Evolutionary conservation across 1,140 invertebrate species (phyloP).

Genomic region (Eumeta japonica): DNA sequence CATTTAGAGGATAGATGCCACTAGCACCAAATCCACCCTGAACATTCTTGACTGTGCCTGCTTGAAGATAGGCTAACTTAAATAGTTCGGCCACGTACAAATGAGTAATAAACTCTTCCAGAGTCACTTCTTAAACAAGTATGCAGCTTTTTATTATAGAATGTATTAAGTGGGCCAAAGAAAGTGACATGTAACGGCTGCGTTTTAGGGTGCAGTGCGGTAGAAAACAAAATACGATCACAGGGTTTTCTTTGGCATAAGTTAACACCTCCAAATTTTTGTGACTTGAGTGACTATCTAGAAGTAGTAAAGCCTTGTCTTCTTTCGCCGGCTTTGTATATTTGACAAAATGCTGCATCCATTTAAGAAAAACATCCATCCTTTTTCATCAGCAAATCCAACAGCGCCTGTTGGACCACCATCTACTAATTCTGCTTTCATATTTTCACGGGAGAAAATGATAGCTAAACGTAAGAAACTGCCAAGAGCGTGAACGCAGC

Average conservation of each 20-base stretch:
- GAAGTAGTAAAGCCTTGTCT: constrained; percentile 20
- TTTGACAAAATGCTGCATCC: constrained; percentile 26
- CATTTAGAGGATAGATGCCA: constrained; percentile 14
- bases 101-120: background rate
- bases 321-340: constrained; percentile 16
- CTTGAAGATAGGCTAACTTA: background rate
- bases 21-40: constrained; percentile 9
- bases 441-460: too few species aligned
- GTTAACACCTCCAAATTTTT: constrained; percentile 11
- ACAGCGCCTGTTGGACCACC: too few species aligned
- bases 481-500: too few species aligned
- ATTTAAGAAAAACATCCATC: constrained; percentile 25
- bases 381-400: too few species aligned
- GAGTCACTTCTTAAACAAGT: constrained; percentile 7
- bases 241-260: constrained; percentile 10
- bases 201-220: constrained; percentile 14
- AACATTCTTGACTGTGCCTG: background rate
- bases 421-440: too few species aligned
- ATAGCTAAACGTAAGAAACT: too few species aligned
- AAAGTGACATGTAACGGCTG: constrained; percentile 42
- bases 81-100: background rate
- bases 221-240: constrained; percentile 14
- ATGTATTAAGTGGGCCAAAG: constrained; percentile 25
- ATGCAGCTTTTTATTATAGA: constrained; percentile 12
- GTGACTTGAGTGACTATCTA: constrained; percentile 26